Evolutionary conservation across 2,113 vertebrate genomes (phyloP).

Genomic region (Ursus arctos): DNA sequence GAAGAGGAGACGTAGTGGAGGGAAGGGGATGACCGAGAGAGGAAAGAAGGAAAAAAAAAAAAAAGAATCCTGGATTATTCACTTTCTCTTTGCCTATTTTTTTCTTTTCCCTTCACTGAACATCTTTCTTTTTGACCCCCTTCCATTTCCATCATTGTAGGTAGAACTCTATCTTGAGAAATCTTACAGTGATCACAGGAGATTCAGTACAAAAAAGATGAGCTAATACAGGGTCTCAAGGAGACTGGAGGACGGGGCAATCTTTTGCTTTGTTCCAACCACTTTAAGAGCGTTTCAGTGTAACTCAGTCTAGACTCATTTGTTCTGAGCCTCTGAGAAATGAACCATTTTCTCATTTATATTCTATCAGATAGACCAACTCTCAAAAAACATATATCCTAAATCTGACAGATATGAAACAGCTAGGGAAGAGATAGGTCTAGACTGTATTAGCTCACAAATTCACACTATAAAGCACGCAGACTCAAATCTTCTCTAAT

Average conservation of each 20-base stretch:
- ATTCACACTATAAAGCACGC: slow-evolving; percentile 59
- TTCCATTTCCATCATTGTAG: neutral
- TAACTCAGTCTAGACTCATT: neutral
- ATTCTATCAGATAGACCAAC: slow-evolving; percentile 48
- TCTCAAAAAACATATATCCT: slow-evolving; percentile 13
- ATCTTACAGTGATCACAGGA: neutral
- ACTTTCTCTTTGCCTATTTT: neutral
- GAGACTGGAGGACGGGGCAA: neutral
- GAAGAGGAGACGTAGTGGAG: no score
- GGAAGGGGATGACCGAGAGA: neutral
- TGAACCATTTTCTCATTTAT: slow-evolving; percentile 56
- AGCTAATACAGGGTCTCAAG: neutral
- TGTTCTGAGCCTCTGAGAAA: slow-evolving; percentile 58
- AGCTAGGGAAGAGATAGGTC: slow-evolving; percentile 15
- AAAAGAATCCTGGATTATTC: neutral
- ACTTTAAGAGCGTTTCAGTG: neutral
- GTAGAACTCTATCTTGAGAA: neutral
- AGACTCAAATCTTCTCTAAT: slow-evolving; percentile 48
- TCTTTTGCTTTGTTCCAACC: neutral
- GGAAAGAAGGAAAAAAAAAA: neutral
- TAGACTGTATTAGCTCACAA: slow-evolving; percentile 35
- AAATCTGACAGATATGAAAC: slow-evolving; percentile 43
- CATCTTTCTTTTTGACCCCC: neutral
- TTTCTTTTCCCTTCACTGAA: neutral
- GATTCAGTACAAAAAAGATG: neutral